Conservation (phyloP, 2,113 vertebrate species). For the Eurystomus gularis region DNA sequence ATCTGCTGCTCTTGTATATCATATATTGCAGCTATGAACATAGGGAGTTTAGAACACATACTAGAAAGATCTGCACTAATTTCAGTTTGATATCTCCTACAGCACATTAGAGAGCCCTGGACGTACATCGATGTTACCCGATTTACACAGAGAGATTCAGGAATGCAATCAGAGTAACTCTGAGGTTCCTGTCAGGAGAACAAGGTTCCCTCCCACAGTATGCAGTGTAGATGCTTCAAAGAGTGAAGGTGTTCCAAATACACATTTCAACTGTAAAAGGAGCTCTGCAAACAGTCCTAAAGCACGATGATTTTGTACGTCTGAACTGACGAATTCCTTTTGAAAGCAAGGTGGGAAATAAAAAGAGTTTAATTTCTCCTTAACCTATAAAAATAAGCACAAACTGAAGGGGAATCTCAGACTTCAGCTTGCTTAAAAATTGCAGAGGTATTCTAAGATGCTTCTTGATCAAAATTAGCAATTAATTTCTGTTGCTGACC, state of each 20-base stretch:
- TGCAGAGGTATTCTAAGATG: neutral
- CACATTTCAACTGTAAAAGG: neutral
- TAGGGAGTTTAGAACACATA: neutral
- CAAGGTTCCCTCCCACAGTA: neutral
- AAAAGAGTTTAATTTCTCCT: neutral
- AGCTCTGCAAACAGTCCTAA: neutral
- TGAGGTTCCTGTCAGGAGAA: neutral
- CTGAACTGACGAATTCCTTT: neutral
- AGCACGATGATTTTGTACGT: neutral
- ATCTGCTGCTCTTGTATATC: neutral
- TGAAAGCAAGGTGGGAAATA: neutral
- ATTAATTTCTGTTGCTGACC: neutral
- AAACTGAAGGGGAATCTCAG: neutral
- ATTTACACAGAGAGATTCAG: neutral
- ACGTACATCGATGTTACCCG: neutral
- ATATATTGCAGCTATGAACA: neutral
- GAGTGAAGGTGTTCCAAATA: neutral
- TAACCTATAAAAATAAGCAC: neutral
- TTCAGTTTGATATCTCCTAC: neutral
- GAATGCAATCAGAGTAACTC: neutral
- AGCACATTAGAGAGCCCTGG: neutral
- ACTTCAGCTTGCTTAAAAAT: neutral
- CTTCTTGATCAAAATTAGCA: slow-evolving; percentile 23
- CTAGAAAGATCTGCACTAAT: neutral
- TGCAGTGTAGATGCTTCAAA: neutral